These are phyloP conservation scores for Urosaurus nigricauda DNA, from an alignment of 2,797 vertebrate species.

Conservation along the genomic window DNA sequence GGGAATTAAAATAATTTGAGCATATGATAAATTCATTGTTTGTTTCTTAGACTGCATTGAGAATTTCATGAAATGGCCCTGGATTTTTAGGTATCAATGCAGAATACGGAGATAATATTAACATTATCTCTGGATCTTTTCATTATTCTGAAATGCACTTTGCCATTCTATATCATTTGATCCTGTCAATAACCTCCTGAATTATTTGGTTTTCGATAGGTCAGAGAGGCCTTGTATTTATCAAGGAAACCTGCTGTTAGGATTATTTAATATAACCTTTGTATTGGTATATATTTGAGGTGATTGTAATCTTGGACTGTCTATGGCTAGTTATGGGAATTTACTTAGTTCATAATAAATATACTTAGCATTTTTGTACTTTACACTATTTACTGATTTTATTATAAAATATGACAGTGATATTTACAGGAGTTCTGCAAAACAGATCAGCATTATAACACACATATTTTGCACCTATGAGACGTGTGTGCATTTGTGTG, in stretches of 20 bases:
- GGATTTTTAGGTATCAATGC: constrained; percentile 26
- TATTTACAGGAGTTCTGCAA: not conserved
- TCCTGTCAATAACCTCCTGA: not conserved
- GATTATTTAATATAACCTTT: constrained; percentile 21
- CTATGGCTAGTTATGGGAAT: not conserved
- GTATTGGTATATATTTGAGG: not conserved
- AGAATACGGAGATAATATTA: not conserved
- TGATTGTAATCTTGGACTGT: not conserved
- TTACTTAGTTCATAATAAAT: not conserved
- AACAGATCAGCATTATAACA: constrained; percentile 6
- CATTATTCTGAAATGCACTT: not conserved
- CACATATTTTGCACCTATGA: not conserved
- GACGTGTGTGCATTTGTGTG: not conserved
- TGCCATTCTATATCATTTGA: not conserved
- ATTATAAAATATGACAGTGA: not conserved
- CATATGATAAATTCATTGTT: constrained; percentile 54
- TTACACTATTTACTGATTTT: not conserved
- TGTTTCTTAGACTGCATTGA: constrained; percentile 52
- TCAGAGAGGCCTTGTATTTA: constrained; percentile 2
- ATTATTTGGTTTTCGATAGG: not conserved
- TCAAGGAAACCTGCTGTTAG: not conserved
- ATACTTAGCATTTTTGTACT: not conserved
- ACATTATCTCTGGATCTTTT: not conserved
- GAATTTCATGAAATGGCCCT: constrained; percentile 52
- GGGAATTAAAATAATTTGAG: constrained; percentile 62